These are phyloP conservation scores for Peromyscus californicus DNA, from an alignment of 2,113 vertebrate species.

Conservation along the genomic window DNA sequence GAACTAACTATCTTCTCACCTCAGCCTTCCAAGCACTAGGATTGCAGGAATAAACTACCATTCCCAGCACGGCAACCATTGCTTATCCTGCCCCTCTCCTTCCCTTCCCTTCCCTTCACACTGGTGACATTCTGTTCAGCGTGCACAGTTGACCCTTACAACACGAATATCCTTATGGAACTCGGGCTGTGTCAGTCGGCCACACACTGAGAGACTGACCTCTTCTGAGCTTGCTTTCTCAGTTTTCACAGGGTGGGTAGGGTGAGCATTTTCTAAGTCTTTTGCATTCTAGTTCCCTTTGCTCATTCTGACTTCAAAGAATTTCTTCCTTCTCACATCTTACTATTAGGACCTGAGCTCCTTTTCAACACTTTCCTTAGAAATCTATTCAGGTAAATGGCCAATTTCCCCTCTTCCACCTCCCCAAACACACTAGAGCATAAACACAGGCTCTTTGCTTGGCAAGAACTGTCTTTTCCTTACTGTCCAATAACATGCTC, in stretches of 20 bases:
- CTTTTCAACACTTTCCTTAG: background rate
- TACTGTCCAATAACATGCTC: background rate
- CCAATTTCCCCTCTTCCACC: background rate
- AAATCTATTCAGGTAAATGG: background rate
- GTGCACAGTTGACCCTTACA: background rate
- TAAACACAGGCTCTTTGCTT: background rate
- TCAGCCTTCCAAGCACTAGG: background rate
- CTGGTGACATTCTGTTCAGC: background rate
- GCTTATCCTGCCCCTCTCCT: background rate
- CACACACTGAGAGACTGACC: background rate
- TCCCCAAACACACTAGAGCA: background rate
- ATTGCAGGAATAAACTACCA: background rate
- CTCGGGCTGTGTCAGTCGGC: background rate
- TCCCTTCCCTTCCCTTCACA: background rate
- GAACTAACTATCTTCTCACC: background rate
- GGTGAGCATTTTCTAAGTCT: background rate
- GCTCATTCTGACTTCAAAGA: background rate
- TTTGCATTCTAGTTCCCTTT: background rate
- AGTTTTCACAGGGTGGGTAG: background rate
- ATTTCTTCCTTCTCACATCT: background rate
- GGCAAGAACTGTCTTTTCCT: background rate
- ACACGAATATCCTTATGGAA: background rate
- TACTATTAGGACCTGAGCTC: background rate
- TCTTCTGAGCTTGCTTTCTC: background rate
- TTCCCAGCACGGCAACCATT: no score